phyloP scores from a whole-genome alignment of 2,797 vertebrate species.

The Geotrypetes seraphini region DNA sequence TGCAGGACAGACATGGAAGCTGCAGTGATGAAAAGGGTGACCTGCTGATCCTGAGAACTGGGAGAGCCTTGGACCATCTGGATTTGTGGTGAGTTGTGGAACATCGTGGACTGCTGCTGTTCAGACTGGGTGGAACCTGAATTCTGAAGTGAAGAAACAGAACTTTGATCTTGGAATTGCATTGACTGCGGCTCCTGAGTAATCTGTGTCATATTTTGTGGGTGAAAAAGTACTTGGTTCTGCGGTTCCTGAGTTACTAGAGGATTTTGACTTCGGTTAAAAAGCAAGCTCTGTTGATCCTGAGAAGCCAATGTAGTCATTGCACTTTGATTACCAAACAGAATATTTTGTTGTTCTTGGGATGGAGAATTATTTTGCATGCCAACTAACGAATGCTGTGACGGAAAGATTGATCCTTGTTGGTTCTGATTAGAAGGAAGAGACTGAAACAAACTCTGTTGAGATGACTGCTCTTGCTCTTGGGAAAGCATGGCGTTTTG shows the following conservation, averaged over 20 bases:
- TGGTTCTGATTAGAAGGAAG: constrained; percentile 55
- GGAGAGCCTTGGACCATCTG: constrained; percentile 72
- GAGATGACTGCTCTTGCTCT: constrained; percentile 52
- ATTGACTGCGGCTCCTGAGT: constrained; percentile 82
- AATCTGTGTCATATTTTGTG: constrained; percentile 69
- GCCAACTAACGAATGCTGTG: constrained; percentile 54
- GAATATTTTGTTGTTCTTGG: constrained; percentile 73
- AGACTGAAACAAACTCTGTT: constrained; percentile 57
- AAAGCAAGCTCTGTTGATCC: constrained; percentile 65
- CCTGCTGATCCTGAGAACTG: constrained; percentile 69
- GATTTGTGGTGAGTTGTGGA: constrained; percentile 87
- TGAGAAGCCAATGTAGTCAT: constrained; percentile 60
- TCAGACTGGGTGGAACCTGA: constrained; percentile 63
- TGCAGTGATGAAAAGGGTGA: constrained; percentile 83
- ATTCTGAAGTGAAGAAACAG: constrained; percentile 58
- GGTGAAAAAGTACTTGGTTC: constrained; percentile 74
- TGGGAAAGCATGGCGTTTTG: constrained; percentile 64
- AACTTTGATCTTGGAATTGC: constrained; percentile 80
- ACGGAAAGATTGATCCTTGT: constrained; percentile 56
- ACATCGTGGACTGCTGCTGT: constrained; percentile 71
- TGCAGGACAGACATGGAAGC: constrained; percentile 83
- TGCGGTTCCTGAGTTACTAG: constrained; percentile 73
- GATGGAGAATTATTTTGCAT: constrained; percentile 51
- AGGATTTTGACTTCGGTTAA: constrained; percentile 68
- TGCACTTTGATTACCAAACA: constrained; percentile 68